Evolutionary conservation across 1,140 invertebrate genomes (phyloP), one percentile per base, ranked within the genome.

Genomic region (Coenobita brevimanus): DNA sequence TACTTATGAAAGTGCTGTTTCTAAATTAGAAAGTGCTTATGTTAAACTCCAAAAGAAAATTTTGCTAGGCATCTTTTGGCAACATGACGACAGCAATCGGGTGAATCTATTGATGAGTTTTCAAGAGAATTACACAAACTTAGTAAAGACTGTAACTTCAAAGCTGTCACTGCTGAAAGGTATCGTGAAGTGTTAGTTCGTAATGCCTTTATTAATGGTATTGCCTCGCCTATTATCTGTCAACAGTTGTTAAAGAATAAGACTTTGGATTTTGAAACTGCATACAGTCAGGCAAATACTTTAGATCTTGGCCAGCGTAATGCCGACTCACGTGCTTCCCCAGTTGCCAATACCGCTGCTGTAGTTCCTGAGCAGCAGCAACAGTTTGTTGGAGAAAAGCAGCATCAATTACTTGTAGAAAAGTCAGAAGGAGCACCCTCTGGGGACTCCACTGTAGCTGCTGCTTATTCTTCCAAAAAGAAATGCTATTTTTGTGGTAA

Each of bases 21-120:
- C 64, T 38, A 81, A n/a, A 21, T 38, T 69, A 46, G 62, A 82
- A 38, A 80, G 24, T 21, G 1, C 38, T 50, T 64, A 69, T 46
- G 33, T 69, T 15, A 82, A 69, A 30, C 67, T 38, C 62, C 62
- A 36, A 67, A 69, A 43, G 80, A 82, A 46, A 30, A 67, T 33
- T 82, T 82, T 38, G 62, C 80, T 80, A 80, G 78, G 62, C 80
- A 80, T 33, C 6, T 80, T 10, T 50, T 78, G 15, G 75, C 75
- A 43, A 78, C 75, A 24, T 21, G 38, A 27, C 38, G n/a, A 57
- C 50, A 78, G 24, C 43, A 24, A 27, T 21, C 75, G 30, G 2
- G 41, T 79, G 76, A 79, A 79, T 79, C 76, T 36, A 8, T 79
- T 13, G 76, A 79, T 57, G 33, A 57, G 50, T 79, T 79, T 54